A percentile compares a stretch with the other conserved stretches of the same genome.
phyloP scores from a whole-genome alignment of 2,113 vertebrate species.

The Camelus dromedarius region DNA sequence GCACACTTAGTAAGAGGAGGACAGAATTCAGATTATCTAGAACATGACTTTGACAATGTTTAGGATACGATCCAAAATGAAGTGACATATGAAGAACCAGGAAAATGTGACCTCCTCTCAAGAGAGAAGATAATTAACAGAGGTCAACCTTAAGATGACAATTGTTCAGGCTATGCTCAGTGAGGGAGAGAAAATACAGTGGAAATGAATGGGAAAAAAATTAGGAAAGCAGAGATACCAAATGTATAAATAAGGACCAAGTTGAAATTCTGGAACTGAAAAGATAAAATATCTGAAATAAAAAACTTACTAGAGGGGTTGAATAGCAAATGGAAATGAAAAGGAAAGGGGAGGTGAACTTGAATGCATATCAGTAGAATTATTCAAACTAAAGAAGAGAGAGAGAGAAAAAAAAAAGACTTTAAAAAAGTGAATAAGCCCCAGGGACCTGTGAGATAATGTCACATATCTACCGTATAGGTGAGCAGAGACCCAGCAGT shows the following conservation, averaged over 20 bases:
- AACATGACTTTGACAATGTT: background rate
- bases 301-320: background rate
- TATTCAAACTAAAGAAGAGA: background rate
- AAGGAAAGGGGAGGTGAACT: background rate
- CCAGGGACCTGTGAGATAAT: background rate
- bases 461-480: background rate
- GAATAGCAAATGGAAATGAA: background rate
- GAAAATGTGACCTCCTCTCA: background rate
- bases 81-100: background rate
- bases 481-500: background rate
- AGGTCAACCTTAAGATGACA: background rate
- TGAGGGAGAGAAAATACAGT: background rate
- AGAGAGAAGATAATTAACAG: background rate
- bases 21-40: background rate
- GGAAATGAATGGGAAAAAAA: background rate
- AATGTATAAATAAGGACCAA: background rate
- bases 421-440: background rate
- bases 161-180: background rate
- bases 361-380: background rate
- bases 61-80: background rate
- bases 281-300: conserved; percentile 1
- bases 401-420: background rate
- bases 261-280: background rate
- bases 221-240: background rate
- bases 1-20: background rate